Evolutionary conservation across 2,888 invertebrate species (phyloP), one percentile per base, ranked within the genome.

Genomic region (Vesta saturnalis): DNA sequence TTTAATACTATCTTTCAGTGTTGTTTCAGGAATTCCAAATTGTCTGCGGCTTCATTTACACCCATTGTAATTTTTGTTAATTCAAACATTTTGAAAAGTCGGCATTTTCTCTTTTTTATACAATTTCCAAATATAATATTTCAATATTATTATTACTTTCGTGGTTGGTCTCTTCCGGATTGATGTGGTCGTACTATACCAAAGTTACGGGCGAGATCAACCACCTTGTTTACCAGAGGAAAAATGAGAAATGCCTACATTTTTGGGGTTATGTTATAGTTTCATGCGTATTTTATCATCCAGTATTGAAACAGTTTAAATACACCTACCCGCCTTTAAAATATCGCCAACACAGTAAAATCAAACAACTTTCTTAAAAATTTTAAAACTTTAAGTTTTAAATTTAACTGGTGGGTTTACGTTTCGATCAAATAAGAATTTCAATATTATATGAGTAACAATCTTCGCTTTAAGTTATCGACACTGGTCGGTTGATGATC

Each of bases 301-400:
- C 49, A 49, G 15, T 49, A 49, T 49, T 18, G 49, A n/a, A n/a
- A n/a, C n/a, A n/a, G n/a, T n/a, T 49, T 49, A 49, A 49, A 49
- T 49, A 49, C 14, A 49, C 3, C 10, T 18, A 49, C 6, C 18
- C 18, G 49, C 16, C 18, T 49, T 49, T 49, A 49, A 49, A 49
- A 49, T 49, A 49, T 49, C 16, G 16, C 16, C 10, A 49, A 15
- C 49, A 10, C 14, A n/a, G n/a, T n/a, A n/a, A 12, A 43, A 10
- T 43, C 4, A 43, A 43, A 43, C 10, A 43, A 43, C 43, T 4
- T 43, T 43, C n/a, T 43, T 43, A 43, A 10, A 49, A 2, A 16
- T 16, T 16, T 49, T 49, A 15, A 49, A 49, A 49, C 49, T 15
- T 49, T 15, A 49, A 2, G 2, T 43, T 5, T 12, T n/a, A 2